phyloP scores from a whole-genome alignment of 2,113 vertebrate species.

The Chionodraco myersi region DNA sequence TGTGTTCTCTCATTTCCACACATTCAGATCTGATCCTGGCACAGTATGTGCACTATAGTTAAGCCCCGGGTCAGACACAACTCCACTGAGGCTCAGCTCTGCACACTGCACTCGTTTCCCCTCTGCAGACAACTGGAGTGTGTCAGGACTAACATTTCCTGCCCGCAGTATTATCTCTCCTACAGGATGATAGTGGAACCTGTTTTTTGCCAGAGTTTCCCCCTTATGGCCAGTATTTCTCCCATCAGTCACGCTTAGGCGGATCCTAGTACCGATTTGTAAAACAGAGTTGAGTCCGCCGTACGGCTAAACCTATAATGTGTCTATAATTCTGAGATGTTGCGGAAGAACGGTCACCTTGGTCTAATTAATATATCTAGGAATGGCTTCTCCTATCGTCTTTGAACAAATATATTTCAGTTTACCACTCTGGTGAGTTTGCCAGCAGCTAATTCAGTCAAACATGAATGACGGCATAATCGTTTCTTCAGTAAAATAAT shows the following conservation, averaged over 20 bases:
- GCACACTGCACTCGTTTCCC: constrained; percentile 12
- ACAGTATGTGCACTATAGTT: not conserved
- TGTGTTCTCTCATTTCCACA: constrained; percentile 16
- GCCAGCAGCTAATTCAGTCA: not conserved
- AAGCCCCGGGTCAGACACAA: constrained; percentile 15
- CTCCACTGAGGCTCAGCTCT: constrained; percentile 31
- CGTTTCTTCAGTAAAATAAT: no score
- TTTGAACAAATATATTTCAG: constrained; percentile 13
- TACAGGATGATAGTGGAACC: constrained; percentile 26
- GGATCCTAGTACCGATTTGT: constrained; percentile 58
- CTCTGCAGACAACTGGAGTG: constrained; percentile 39
- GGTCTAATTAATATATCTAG: not conserved
- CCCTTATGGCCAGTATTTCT: constrained; percentile 32
- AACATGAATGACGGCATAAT: no score
- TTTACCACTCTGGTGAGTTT: not conserved
- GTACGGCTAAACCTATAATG: constrained; percentile 40
- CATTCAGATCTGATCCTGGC: constrained; percentile 4
- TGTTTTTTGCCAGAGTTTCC: constrained; percentile 29
- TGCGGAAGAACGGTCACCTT: constrained; percentile 42
- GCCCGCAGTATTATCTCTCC: constrained; percentile 17
- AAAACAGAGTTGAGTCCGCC: constrained; percentile 36
- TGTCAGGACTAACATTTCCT: constrained; percentile 33
- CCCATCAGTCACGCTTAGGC: constrained; percentile 54
- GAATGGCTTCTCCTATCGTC: not conserved
- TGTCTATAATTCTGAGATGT: constrained; percentile 53